Conservation (phyloP, 2,797 vertebrate genomes). For the Lycodopsis pacificus region DNA sequence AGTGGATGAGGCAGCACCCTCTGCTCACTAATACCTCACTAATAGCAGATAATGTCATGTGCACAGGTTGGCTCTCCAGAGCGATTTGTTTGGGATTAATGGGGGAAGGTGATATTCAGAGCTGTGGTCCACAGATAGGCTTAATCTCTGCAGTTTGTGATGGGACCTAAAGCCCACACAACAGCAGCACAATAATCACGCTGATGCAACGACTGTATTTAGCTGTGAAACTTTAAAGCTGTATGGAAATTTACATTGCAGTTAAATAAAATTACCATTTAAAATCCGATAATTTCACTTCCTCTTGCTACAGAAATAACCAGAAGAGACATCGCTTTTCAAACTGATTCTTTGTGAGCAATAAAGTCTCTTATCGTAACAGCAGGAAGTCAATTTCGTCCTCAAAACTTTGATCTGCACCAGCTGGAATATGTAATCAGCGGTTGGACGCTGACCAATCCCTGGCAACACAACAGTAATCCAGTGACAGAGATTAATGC, state of each 20-base stretch:
- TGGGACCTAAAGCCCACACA: slow-evolving; percentile 12
- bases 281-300: slow-evolving; percentile 19
- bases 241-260: background rate
- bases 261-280: background rate
- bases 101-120: slow-evolving; percentile 75
- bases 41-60: slow-evolving; percentile 79
- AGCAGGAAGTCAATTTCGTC: background rate
- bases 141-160: slow-evolving; percentile 63
- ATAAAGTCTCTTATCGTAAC: background rate
- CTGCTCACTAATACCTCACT: slow-evolving; percentile 68
- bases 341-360: background rate
- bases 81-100: slow-evolving; percentile 78
- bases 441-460: background rate
- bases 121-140: slow-evolving; percentile 53
- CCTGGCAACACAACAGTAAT: background rate
- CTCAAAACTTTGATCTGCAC: slow-evolving; percentile 5
- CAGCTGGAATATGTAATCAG: slow-evolving; percentile 7
- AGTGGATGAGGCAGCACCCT: slow-evolving; percentile 29
- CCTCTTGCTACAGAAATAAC: background rate
- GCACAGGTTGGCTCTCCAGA: slow-evolving; percentile 60
- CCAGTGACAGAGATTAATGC: background rate
- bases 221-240: background rate
- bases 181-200: background rate
- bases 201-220: slow-evolving; percentile 3
- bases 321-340: background rate